Evolutionary conservation across 2,888 invertebrate species (phyloP).

Genomic region (Xestia rhomboidea): DNA sequence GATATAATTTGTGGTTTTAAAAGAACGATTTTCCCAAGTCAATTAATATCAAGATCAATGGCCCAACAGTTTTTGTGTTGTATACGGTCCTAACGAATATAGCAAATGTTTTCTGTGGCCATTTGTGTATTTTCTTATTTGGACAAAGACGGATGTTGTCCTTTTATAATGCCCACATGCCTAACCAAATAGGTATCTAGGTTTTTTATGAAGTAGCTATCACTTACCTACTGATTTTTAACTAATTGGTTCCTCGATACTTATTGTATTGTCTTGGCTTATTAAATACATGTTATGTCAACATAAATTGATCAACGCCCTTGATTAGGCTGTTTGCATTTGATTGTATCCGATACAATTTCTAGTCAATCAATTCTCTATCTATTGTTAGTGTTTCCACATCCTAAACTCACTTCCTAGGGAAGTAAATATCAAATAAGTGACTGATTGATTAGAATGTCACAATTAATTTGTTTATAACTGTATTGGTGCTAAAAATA

Average conservation of each 20-base stretch:
- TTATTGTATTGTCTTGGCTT: not conserved
- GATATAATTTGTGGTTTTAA: too few species aligned
- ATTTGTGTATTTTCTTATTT: not conserved
- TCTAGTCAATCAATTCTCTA: slow-evolving; percentile 24
- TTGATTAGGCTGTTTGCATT: slow-evolving; percentile 21
- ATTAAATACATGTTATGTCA: not conserved
- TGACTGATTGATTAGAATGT: slow-evolving; percentile 52
- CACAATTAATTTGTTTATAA: slow-evolving; percentile 50
- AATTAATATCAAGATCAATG: not conserved
- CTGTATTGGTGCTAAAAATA: slow-evolving; percentile 47
- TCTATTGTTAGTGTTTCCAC: slow-evolving; percentile 24
- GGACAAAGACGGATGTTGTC: not conserved
- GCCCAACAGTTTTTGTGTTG: not conserved
- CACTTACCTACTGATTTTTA: not conserved
- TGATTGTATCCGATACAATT: slow-evolving; percentile 16
- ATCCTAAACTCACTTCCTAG: slow-evolving; percentile 57
- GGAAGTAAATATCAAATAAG: slow-evolving; percentile 58
- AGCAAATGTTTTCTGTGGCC: not conserved
- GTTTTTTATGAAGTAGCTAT: not conserved
- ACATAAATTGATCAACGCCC: slow-evolving; percentile 13
- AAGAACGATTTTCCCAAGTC: too few species aligned
- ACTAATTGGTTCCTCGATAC: not conserved
- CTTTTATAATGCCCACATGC: not conserved
- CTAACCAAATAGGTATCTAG: not conserved
- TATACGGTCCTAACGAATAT: not conserved